phyloP scores from a whole-genome alignment of 2,113 vertebrate genomes.

The Falco punctatus region DNA sequence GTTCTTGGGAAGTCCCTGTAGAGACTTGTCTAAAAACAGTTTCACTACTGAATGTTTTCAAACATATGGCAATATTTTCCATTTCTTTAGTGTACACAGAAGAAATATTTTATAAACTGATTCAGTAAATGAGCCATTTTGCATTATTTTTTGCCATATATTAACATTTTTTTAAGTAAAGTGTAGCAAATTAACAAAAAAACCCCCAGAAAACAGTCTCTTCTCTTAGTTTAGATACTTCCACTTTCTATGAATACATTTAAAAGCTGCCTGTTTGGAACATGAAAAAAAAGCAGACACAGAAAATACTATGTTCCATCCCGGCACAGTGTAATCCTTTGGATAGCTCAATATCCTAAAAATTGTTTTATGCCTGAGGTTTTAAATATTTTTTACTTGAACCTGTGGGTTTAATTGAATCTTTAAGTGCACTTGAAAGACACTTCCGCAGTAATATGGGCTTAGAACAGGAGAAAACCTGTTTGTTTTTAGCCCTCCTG shows the following conservation, averaged over 20 bases:
- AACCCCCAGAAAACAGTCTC: neutral
- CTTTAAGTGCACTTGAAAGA: neutral
- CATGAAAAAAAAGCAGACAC: neutral
- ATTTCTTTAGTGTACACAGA: neutral
- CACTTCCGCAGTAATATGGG: accelerated
- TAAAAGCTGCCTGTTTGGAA: neutral
- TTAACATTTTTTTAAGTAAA: neutral
- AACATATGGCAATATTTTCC: neutral
- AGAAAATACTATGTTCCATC: neutral
- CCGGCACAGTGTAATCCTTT: neutral
- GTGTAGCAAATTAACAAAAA: neutral
- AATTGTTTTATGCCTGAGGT: neutral
- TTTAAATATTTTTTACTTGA: neutral
- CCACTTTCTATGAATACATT: neutral
- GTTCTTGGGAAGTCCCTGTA: neutral
- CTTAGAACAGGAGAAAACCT: neutral
- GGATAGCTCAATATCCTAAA: neutral
- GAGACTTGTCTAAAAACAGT: neutral
- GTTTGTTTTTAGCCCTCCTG: neutral
- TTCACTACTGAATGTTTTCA: neutral
- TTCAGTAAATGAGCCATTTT: neutral
- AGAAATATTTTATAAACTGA: neutral
- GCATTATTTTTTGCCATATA: neutral
- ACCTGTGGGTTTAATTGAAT: neutral
- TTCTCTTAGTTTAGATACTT: neutral